Base-by-base conservation (phyloP, 2,888 invertebrate species). In the Eustalomyia histrio region DNA sequence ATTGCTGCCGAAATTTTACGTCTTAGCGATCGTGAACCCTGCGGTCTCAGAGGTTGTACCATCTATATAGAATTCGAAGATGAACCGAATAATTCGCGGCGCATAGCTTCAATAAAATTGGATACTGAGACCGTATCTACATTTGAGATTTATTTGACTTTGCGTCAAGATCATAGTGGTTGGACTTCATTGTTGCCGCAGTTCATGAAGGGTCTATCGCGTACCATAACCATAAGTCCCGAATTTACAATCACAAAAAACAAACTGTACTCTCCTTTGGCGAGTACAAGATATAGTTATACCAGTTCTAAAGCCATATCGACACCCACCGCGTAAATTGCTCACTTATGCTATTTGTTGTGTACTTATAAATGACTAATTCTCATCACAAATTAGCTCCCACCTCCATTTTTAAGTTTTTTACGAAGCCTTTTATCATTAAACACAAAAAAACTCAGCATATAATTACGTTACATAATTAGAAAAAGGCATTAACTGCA, bases 141-240 rank as follows among this genome's bases (percentile, higher is more conserved):
- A 6, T 88, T 88, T 72, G 88, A 88, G 84, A 87, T 88, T 12
- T 88, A 88, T 69, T 81, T 88, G 71, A 88, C 88, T n/a, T 83
- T 88, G 83, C 87, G 88, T 4, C 88, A 88, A 85, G 88, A 88
- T 82, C 88, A 88, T 84, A 86, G 88, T 72, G 88, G 88, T 79
- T 88, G 88, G 88, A 84, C 87, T 58, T 86, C 88, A 0, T 79
- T 88, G 71, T 55, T 88, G 85, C 88, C 88, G 14, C 88, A 88
- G 76, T 88, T 88, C 84, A 88, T 88, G 87, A 88, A 88, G 83
- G 86, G 86, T 12, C 78, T 88, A 83, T 88, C 87, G 21, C 87
- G 88, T 80, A 88, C 88, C 60, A 88, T 88, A 53, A 88, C 88
- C 75, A 88, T 88, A 84, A 88, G 88, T 80, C 88, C 88, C 14